phyloP scores from a whole-genome alignment of 2,888 invertebrate genomes.

The Achlya flavicornis region DNA sequence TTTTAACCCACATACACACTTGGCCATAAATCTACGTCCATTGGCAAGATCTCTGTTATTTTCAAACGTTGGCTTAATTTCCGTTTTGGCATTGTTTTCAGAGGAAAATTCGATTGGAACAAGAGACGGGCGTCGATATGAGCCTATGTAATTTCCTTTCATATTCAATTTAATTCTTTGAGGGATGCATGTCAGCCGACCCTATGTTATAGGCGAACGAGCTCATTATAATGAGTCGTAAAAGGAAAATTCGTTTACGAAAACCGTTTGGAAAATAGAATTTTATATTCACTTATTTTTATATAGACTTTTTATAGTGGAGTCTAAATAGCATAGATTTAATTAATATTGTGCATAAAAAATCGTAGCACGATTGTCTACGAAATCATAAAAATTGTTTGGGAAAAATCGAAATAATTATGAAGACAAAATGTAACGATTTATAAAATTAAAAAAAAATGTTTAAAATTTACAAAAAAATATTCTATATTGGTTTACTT shows the following conservation, averaged over 20 bases:
- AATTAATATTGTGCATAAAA: background rate
- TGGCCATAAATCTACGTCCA: conserved; percentile 54
- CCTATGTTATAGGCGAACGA: conserved; percentile 50
- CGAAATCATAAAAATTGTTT: too few species aligned
- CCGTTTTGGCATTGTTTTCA: conserved; percentile 78
- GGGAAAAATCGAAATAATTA: background rate
- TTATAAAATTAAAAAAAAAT: too few species aligned
- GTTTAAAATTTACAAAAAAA: too few species aligned
- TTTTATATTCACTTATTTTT: conserved; percentile 35
- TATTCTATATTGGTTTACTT: too few species aligned
- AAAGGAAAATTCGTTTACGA: conserved; percentile 56
- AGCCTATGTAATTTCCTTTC: conserved; percentile 77
- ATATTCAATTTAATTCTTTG: conserved; percentile 76
- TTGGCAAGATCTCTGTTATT: conserved; percentile 63
- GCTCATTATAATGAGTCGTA: conserved; percentile 51
- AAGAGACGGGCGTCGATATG: conserved; percentile 68
- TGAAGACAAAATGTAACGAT: too few species aligned
- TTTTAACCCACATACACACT: conserved; percentile 23
- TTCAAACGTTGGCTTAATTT: conserved; percentile 77
- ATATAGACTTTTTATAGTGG: conserved; percentile 10
- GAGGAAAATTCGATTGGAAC: conserved; percentile 74
- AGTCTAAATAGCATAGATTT: too few species aligned
- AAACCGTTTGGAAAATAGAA: conserved; percentile 46
- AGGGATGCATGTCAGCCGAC: conserved; percentile 62
- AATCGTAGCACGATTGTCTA: too few species aligned